Evolutionary conservation across 2,888 invertebrate genomes (phyloP).

Genomic region (Creontiades dilutus): DNA sequence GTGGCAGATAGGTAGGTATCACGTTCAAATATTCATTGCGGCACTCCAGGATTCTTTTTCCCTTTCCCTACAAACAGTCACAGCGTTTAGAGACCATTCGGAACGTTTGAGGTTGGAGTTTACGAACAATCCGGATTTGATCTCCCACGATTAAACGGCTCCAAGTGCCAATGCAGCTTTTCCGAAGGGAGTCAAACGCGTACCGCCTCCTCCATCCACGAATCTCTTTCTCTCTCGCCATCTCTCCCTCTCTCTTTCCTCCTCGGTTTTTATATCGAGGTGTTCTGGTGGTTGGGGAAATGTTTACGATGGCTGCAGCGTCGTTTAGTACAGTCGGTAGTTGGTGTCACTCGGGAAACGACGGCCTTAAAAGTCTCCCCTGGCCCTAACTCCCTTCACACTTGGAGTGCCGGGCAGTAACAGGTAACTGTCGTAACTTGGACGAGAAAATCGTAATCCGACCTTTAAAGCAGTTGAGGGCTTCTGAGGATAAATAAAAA

Average conservation of each 20-base stretch:
- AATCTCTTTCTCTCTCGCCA: background rate
- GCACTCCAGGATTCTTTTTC: background rate
- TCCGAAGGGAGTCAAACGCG: background rate
- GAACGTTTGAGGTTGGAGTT: background rate
- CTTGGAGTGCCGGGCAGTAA: constrained; percentile 20
- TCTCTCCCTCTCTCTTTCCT: background rate
- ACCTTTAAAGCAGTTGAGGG: background rate
- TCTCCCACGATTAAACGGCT: constrained; percentile 25
- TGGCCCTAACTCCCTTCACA: constrained; percentile 10
- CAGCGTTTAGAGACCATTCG: background rate
- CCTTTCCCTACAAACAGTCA: background rate
- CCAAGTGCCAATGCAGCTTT: constrained; percentile 3
- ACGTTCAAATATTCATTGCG: too few species aligned
- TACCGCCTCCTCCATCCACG: background rate
- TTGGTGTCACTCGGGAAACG: background rate
- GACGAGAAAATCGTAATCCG: constrained; percentile 23
- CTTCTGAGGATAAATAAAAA: background rate
- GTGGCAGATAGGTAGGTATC: too few species aligned
- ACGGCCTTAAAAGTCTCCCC: background rate
- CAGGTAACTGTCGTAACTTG: constrained; percentile 16
- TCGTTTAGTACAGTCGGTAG: constrained; percentile 46
- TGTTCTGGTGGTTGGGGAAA: background rate
- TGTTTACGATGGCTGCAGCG: constrained; percentile 53
- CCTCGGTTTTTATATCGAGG: background rate
- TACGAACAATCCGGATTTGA: constrained; percentile 14